Evolutionary conservation across 2,888 invertebrate species (phyloP), one percentile per base, ranked within the genome.

Genomic region (Salticus scenicus): DNA sequence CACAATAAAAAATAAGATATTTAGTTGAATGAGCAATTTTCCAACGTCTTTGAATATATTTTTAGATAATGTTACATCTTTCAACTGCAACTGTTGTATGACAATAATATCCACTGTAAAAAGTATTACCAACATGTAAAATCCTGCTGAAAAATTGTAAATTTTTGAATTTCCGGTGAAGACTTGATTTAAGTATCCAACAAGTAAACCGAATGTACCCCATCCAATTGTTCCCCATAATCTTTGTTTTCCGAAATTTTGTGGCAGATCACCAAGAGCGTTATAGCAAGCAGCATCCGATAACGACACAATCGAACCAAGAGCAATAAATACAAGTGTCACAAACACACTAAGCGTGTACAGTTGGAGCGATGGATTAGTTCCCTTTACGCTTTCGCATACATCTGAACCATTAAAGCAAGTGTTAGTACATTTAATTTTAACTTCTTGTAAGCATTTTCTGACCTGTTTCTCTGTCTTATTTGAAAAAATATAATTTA

Each of bases 241-340:
- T 63, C 97, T 93, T 90, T 98, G 97, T 89, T 94, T 94, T 0
- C 98, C 98, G 91, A 96, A 98, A 31, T 94, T 92, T 64, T 94
- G 93, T 17, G 94, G 93, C 73, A 94, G 93, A 4, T 94, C 93
- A 94, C 95, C 97, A 30, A 98, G 92, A 70, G 96, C 92, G 90
- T 95, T 94, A 91, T 97, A 97, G 90, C 97, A 96, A 87, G 97
- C 95, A 0, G 97, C 95, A 92, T 98, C 98, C 0, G 95, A 95
- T 77, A 98, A 94, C 88, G 96, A 96, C 24, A 97, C 95, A 1
- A 96, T 95, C 0, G 97, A 95, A 0, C 97, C 95, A 93, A 96
- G 96, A 1, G 95, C 95, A 28, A 95, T 92, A 95, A 97, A 97
- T 81, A 94, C 95, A 12, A 95, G 89, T 24, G 95, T 93, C 91